phyloP scores from a whole-genome alignment of 1,140 invertebrate genomes.

The Pemphigus obesinymphae region DNA sequence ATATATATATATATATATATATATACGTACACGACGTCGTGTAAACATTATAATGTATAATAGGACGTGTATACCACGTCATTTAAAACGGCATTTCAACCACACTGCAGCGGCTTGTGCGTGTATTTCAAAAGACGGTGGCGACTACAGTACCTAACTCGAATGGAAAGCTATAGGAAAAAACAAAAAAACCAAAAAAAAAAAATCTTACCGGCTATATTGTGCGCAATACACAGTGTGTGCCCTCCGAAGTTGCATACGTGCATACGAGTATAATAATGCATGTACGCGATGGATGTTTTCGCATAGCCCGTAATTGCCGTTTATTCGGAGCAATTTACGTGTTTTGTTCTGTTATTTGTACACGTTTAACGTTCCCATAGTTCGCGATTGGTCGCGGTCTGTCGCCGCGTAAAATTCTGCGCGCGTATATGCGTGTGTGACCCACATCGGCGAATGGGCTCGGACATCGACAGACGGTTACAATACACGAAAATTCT shows the following conservation, averaged over 20 bases:
- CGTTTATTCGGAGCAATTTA: conserved; percentile 36
- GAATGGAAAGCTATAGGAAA: background rate
- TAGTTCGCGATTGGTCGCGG: conserved; percentile 22
- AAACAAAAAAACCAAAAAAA: background rate
- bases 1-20: background rate
- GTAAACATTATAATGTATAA: background rate
- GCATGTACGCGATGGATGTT: background rate
- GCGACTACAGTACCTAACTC: background rate
- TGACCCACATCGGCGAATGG: background rate
- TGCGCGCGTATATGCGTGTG: background rate
- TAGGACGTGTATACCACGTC: background rate
- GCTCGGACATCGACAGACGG: background rate
- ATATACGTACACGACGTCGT: background rate
- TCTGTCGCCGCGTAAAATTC: conserved; percentile 2
- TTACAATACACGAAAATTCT: too few species aligned
- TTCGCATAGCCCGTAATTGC: conserved; percentile 5
- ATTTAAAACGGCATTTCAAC: background rate
- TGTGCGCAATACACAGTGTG: background rate
- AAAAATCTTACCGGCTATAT: background rate
- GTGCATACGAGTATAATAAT: background rate
- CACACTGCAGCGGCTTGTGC: background rate
- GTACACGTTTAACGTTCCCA: conserved; percentile 4
- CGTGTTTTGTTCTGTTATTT: conserved; percentile 11
- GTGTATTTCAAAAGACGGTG: background rate
- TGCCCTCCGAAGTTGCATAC: background rate